Conservation (phyloP, 2,888 invertebrate genomes). For the Rhodophaea formosa region DNA sequence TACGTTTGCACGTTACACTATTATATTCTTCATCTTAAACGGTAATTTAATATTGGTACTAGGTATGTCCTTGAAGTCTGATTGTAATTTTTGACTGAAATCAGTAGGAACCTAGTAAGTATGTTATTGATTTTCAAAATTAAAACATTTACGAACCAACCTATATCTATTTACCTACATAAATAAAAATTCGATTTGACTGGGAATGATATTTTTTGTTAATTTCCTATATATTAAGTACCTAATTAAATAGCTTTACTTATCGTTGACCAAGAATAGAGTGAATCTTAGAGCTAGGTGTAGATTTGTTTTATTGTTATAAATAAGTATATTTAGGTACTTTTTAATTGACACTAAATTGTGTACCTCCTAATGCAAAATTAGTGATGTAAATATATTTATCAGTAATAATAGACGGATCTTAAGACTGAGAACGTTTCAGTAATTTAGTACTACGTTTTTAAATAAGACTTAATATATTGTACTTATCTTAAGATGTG, state of each 20-base stretch:
- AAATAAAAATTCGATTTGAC: not conserved
- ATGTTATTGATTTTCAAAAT: not conserved
- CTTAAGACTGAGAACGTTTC: constrained; percentile 64
- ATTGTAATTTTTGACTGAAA: not conserved
- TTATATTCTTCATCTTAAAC: not conserved
- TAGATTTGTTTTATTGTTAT: constrained; percentile 25
- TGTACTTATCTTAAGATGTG: constrained; percentile 68
- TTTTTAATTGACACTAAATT: constrained; percentile 10
- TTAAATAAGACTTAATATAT: constrained; percentile 33
- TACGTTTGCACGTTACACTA: too few relatives aligned
- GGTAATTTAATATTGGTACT: not conserved
- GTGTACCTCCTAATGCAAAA: constrained; percentile 33
- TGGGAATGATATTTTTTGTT: not conserved
- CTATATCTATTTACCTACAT: not conserved
- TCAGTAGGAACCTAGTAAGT: not conserved
- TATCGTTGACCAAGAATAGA: constrained; percentile 47
- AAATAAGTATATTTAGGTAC: not conserved
- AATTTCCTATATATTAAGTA: not conserved
- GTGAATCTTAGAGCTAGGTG: constrained; percentile 37
- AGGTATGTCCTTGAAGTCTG: constrained; percentile 6
- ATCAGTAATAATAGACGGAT: constrained; percentile 69
- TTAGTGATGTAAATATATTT: constrained; percentile 37
- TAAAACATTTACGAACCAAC: not conserved
- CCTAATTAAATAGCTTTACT: constrained; percentile 36
- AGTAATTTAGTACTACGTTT: constrained; percentile 42